These are phyloP conservation scores for Pseudobourletiella spinata DNA, from an alignment of 1,140 invertebrate species.

Conservation along the genomic window DNA sequence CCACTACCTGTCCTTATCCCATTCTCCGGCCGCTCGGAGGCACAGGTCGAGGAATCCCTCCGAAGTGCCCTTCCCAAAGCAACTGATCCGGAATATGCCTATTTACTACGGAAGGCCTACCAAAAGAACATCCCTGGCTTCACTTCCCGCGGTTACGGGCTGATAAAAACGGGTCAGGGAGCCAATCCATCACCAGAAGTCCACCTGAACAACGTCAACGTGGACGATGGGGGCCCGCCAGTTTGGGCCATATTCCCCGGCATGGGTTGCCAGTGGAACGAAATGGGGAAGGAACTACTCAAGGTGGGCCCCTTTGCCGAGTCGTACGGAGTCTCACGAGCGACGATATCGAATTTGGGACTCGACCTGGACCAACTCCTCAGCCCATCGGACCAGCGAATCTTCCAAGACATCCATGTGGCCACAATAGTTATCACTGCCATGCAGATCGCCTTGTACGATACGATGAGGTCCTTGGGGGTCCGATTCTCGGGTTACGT, in stretches of 20 bases:
- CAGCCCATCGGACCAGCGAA: constrained; percentile 60
- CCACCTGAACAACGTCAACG: not conserved
- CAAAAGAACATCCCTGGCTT: not conserved
- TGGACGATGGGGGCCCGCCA: constrained; percentile 49
- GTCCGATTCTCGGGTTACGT: constrained; percentile 85
- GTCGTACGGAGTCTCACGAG: constrained; percentile 63
- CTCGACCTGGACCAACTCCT: constrained; percentile 74
- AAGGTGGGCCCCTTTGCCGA: constrained; percentile 64
- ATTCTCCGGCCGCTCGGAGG: constrained; percentile 46
- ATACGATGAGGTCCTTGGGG: constrained; percentile 65
- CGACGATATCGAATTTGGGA: constrained; percentile 62
- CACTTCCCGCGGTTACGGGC: not conserved
- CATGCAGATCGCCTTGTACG: constrained; percentile 85
- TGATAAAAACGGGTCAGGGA: not conserved
- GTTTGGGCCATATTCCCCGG: constrained; percentile 92
- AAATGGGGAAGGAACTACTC: constrained; percentile 81
- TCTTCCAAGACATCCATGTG: constrained; percentile 71
- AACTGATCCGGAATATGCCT: not conserved
- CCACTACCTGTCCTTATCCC: constrained; percentile 40
- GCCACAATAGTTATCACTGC: constrained; percentile 88
- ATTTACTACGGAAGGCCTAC: not conserved
- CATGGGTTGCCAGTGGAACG: constrained; percentile 93
- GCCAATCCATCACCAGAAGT: no score
- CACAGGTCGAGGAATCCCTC: constrained; percentile 38
- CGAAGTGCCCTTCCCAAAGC: not conserved